Percentiles rank a stretch among this genome's conserved stretches.
phyloP scores from a whole-genome alignment of 1,140 invertebrate genomes.

The Trichonephila clavipes region DNA sequence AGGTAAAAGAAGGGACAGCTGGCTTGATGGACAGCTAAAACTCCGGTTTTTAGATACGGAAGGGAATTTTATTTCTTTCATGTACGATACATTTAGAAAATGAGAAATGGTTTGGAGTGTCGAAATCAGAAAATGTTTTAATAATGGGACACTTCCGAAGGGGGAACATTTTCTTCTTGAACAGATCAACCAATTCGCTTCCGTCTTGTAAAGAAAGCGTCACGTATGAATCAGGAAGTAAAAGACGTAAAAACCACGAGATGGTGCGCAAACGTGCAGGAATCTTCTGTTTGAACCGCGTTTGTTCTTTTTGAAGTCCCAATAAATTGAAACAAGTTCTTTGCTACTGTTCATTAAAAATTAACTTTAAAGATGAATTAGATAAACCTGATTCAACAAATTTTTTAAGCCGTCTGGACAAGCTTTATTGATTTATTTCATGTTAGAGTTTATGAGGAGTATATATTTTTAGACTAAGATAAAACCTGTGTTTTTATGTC shows the following conservation, averaged over 20 bases:
- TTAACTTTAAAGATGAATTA: too few species aligned
- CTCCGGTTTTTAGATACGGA: slow-evolving; percentile 18
- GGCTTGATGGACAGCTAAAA: slow-evolving; percentile 65
- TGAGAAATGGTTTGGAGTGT: slow-evolving; percentile 61
- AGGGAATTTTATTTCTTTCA: slow-evolving; percentile 33
- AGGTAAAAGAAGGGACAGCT: slow-evolving; percentile 58
- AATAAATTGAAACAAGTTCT: not conserved
- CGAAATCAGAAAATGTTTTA: slow-evolving; percentile 66
- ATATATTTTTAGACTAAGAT: too few species aligned
- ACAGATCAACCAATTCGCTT: not conserved
- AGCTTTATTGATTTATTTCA: too few species aligned
- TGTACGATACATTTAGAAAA: slow-evolving; percentile 67
- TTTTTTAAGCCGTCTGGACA: too few species aligned
- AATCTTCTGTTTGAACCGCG: not conserved
- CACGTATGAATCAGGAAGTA: slow-evolving; percentile 32
- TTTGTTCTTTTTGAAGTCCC: not conserved
- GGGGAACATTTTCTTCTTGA: not conserved
- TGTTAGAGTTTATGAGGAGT: too few species aligned
- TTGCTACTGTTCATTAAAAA: not conserved
- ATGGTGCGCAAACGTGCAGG: not conserved
- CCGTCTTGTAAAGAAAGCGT: slow-evolving; percentile 29
- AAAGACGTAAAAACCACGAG: not conserved
- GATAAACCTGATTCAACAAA: too few species aligned
- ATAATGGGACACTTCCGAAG: slow-evolving; percentile 38
- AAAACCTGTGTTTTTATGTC: too few species aligned